Conservation (phyloP, 2,113 vertebrate genomes). For the Symphodus melops region DNA sequence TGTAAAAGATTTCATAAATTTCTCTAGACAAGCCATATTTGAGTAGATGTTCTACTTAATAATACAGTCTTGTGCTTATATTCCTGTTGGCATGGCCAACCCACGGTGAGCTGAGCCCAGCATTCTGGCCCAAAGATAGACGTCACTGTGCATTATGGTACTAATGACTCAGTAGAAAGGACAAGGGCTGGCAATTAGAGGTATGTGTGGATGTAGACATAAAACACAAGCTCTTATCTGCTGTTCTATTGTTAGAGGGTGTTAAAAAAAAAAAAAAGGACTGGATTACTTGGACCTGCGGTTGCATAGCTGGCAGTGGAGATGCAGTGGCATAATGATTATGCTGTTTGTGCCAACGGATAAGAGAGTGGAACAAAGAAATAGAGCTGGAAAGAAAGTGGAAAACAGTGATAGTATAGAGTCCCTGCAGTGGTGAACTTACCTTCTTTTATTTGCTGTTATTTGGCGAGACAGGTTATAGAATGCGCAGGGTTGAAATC, state of each 20-base stretch:
- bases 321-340: constrained; percentile 43
- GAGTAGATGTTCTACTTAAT: constrained; percentile 20
- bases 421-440: neutral
- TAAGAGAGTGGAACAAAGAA: constrained; percentile 8
- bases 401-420: neutral
- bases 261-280: constrained; percentile 16
- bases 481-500: neutral
- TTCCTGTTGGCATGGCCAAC: constrained; percentile 47
- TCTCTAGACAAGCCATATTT: neutral
- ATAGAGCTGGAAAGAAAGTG: constrained; percentile 25
- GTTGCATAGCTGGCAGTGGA: constrained; percentile 14
- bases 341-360: constrained; percentile 38
- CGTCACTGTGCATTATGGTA: constrained; percentile 67
- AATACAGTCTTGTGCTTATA: constrained; percentile 18
- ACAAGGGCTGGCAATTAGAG: constrained; percentile 70
- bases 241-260: constrained; percentile 20
- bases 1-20: constrained; percentile 21
- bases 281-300: constrained; percentile 23
- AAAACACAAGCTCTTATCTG: constrained; percentile 33
- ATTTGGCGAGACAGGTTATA: neutral
- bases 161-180: constrained; percentile 71
- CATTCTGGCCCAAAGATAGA: constrained; percentile 70
- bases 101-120: constrained; percentile 63
- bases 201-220: constrained; percentile 62
- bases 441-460: neutral